These are phyloP conservation scores for Oenanthe melanoleuca DNA, from an alignment of 2,113 vertebrate genomes.

Conservation along the genomic window DNA sequence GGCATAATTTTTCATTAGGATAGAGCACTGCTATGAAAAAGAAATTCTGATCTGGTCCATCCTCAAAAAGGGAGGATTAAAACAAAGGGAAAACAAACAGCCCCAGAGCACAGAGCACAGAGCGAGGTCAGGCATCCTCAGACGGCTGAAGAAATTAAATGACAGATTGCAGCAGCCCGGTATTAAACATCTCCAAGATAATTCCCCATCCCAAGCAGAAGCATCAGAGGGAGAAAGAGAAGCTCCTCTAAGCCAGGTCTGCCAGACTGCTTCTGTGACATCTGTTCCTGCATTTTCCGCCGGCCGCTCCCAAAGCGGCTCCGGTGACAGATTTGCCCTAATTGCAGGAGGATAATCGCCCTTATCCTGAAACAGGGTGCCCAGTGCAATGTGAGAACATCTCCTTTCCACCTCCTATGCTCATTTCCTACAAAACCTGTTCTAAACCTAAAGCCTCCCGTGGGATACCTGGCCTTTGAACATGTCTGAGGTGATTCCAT, in stretches of 20 bases:
- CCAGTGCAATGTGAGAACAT: background rate
- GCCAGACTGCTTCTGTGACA: background rate
- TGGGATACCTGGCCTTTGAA: background rate
- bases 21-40: background rate
- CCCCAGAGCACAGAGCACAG: background rate
- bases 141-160: background rate
- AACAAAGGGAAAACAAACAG: background rate
- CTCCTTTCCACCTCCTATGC: background rate
- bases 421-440: background rate
- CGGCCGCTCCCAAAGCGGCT: background rate
- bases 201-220: background rate
- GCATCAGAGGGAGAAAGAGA: background rate
- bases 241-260: background rate
- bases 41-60: background rate
- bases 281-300: background rate
- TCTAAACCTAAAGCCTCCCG: background rate
- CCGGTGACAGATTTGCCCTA: background rate
- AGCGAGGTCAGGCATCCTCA: background rate
- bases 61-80: background rate
- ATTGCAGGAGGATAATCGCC: background rate
- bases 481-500: background rate
- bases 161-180: background rate
- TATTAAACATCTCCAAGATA: background rate
- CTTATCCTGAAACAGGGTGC: background rate
- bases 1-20: background rate